Evolutionary conservation across 1,140 invertebrate species (phyloP), one percentile per base, ranked within the genome.

Genomic region (Trichonephila clavata): DNA sequence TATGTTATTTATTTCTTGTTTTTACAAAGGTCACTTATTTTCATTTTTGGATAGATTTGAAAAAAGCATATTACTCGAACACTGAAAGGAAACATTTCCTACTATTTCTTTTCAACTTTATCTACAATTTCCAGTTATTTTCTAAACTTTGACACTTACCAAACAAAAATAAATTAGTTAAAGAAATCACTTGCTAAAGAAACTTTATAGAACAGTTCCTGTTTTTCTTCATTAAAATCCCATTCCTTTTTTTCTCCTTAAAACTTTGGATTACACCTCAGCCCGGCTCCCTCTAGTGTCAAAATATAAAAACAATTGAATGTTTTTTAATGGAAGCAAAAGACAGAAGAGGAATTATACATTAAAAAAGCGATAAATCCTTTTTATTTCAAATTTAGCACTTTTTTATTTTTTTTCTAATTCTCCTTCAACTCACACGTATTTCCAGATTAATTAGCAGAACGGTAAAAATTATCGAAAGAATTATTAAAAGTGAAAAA

Each of bases 391-490:
- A 77, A 77, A 77, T 27, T 77, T 77, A 24, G 27, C 68, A 39
- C 27, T 18, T 77, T 77, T 77, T 27, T 32, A 27, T 77, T 16
- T 24, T 32, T 77, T 77, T 77, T 71, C 32, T 77, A 14, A 71
- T 77, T 77, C 32, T 77, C 32, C 16, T 27, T 77, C 18, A 18
- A 27, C 27, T 77, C 24, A 77, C 27, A 24, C 68, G 32, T 59
- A 14, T 43, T 57, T 84, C 50, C 81, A 57, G 50, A 84, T 84
- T 84, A 84, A 84, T 84, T 84, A 84, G 81, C 81, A 59, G 43
- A 84, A 84, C 81, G 81, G 81, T 84, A 84, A 84, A 84, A 84
- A 84, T 84, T 84, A 84, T 84, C 50, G 81, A 59, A 84, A 84
- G 81, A 59, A 84, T 59, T 84, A 59, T 84, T 50, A 57, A 84